A percentile compares a stretch with the other conserved stretches of the same genome.
phyloP scores from a whole-genome alignment of 1,140 invertebrate genomes.

The Tetragnatha versicolor region DNA sequence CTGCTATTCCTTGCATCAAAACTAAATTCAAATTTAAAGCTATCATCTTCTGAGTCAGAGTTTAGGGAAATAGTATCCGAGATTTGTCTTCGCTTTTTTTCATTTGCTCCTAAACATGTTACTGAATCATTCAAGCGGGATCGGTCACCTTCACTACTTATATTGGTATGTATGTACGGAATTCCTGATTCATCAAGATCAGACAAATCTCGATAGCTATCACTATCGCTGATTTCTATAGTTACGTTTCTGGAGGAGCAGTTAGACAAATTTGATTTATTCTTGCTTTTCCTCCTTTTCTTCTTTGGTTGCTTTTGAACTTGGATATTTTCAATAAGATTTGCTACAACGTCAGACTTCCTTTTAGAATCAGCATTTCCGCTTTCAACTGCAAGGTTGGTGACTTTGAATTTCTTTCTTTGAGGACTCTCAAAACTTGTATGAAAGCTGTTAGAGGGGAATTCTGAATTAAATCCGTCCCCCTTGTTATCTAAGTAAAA shows the following conservation, averaged over 20 bases:
- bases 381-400: background rate
- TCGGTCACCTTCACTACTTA: too few relatives aligned
- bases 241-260: background rate
- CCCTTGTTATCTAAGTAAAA: too few relatives aligned
- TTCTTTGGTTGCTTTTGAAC: background rate
- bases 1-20: too few relatives aligned
- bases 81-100: too few relatives aligned
- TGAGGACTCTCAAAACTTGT: conserved; percentile 4
- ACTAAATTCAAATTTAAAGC: too few relatives aligned
- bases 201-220: background rate
- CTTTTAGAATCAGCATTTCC: background rate
- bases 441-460: background rate
- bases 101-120: too few relatives aligned
- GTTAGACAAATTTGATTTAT: background rate
- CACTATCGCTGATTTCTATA: background rate
- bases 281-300: too few relatives aligned
- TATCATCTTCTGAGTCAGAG: too few relatives aligned
- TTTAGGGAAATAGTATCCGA: too few relatives aligned
- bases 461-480: background rate
- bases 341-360: background rate
- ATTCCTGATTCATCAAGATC: too few relatives aligned
- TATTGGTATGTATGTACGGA: too few relatives aligned
- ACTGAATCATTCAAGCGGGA: too few relatives aligned
- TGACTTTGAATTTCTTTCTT: background rate
- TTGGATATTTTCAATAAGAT: background rate